Base-by-base conservation (phyloP, 2,888 invertebrate genomes). In the Ichneumoninae sp. region DNA sequence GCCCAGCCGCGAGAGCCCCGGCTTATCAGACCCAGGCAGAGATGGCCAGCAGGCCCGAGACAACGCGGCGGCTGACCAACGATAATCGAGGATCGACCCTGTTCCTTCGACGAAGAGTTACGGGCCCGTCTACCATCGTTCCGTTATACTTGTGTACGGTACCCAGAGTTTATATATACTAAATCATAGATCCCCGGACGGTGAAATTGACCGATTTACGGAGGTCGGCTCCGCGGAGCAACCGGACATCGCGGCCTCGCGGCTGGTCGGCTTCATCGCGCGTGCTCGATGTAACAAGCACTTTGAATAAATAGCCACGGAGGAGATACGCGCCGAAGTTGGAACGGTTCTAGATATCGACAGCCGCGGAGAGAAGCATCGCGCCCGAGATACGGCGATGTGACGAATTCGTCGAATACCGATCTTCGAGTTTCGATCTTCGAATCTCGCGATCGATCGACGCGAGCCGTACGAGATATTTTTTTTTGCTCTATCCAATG, bases 131-230 rank as follows among this genome's bases (percentile, higher is more conserved):
- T 87, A 85, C 80, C 54, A 79, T 75, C 85, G 87, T 90, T 89
- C 88, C 90, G 90, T 90, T 90, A 90, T 81, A 86, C 88, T 90
- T 87, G 87, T 86, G 86, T 85, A 87, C 78, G 68, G 80, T 54
- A 70, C 62, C 47, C 44, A 54, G 47, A 26, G 62, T 60, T n/a
- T 52, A 8, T 47, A 33, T 36, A 40, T 54, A 57, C 57, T 57
- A 57, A 57, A 57, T 57, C 57, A 57, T 26, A 57, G 26, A 47
- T 13, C 26, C 30, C 57, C 6, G 44, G 30, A 50, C 19, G 74
- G 60, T 74, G 30, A 74, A 62, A 62, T 30, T 74, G 57, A 74
- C 62, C 62, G 62, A 22, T 4, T 57, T 57, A 57, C 26, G 13
- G 26, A 22, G 22, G 57, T 57, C 22, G 10, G 26, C 22, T 26